Conservation (phyloP, 2,888 invertebrate species). For the Colostygia pectinataria region DNA sequence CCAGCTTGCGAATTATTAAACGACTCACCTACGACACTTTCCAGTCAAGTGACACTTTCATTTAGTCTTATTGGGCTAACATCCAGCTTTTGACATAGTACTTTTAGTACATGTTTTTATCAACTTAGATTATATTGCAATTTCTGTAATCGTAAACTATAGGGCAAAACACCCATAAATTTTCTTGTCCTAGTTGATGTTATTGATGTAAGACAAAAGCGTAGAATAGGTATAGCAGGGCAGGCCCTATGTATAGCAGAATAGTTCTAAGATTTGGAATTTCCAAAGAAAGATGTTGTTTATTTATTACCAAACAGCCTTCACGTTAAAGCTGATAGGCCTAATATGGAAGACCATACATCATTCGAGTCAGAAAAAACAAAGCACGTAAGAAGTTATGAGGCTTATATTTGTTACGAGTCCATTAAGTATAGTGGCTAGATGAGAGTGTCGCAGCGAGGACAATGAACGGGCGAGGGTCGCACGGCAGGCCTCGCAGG, state of each 20-base stretch:
- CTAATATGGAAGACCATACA: not conserved
- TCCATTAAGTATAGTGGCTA: conserved; percentile 24
- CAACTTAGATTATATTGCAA: not conserved
- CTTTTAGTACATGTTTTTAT: not conserved
- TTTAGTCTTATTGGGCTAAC: conserved; percentile 42
- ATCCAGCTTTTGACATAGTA: conserved; percentile 12
- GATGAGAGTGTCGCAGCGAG: conserved; percentile 28
- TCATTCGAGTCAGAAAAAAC: not conserved
- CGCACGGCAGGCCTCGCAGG: conserved; percentile 58
- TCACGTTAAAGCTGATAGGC: too few species aligned
- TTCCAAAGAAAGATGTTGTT: too few species aligned
- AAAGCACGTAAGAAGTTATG: conserved; percentile 31
- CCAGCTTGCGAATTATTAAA: conserved; percentile 73
- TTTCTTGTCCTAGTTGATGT: not conserved
- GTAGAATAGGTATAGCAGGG: not conserved
- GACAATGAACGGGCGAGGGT: conserved; percentile 54
- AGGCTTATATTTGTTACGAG: conserved; percentile 19
- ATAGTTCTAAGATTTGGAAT: too few species aligned
- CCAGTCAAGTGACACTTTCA: conserved; percentile 50
- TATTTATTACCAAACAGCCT: too few species aligned
- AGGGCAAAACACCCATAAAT: not conserved
- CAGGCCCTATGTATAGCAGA: not conserved
- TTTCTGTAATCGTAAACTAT: conserved; percentile 4
- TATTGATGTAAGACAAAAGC: not conserved
- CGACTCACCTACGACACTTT: conserved; percentile 59